Conservation (phyloP, 2,888 invertebrate genomes). For the Athalia circularis region DNA sequence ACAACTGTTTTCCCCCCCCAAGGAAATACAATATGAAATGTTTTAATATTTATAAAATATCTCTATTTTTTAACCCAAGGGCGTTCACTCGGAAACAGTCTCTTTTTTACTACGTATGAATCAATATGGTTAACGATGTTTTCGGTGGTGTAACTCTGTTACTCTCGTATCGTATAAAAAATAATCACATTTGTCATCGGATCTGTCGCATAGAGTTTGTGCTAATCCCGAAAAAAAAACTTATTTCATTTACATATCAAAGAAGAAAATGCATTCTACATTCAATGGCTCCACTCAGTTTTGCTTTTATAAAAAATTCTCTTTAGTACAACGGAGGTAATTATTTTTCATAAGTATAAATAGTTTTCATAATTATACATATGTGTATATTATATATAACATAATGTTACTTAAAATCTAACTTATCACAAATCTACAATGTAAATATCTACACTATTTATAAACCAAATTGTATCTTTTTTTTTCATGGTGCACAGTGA, state of each 20-base stretch:
- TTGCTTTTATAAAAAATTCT: constrained; percentile 36
- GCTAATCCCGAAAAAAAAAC: constrained; percentile 3
- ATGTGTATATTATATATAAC: constrained; percentile 53
- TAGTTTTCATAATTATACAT: constrained; percentile 61
- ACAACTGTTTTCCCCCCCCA: background rate
- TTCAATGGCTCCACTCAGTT: background rate
- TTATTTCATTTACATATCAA: background rate
- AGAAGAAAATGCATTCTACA: constrained; percentile 12
- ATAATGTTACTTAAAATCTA: constrained; percentile 15
- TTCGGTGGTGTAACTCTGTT: background rate
- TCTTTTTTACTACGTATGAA: background rate
- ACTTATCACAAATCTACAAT: constrained; percentile 62
- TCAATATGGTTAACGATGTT: constrained; percentile 3
- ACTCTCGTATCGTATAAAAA: constrained; percentile 25
- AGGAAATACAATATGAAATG: constrained; percentile 16
- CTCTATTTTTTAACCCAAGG: constrained; percentile 9
- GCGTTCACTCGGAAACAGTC: constrained; percentile 14
- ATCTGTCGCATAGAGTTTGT: constrained; percentile 15
- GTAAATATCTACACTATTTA: constrained; percentile 68
- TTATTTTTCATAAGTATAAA: constrained; percentile 61
- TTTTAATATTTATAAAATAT: constrained; percentile 42
- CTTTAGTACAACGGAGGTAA: constrained; percentile 51
- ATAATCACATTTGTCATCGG: constrained; percentile 33
- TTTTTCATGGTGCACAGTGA: constrained; percentile 3
- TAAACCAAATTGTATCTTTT: constrained; percentile 59